Evolutionary conservation across 1,140 invertebrate genomes (phyloP).

Genomic region (Drosophila setifemur): DNA sequence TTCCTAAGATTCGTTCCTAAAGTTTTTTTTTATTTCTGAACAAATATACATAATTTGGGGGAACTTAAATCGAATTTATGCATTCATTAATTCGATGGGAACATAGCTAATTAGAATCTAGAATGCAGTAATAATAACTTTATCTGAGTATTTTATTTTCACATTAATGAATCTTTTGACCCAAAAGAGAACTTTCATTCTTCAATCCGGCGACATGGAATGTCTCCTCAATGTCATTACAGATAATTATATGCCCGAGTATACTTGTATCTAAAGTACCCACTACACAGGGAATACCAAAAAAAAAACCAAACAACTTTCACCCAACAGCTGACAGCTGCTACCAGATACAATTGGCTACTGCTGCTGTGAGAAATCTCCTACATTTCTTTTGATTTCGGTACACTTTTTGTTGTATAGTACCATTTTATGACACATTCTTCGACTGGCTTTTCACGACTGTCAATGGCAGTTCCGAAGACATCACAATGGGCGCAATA

Average conservation of each 20-base stretch:
- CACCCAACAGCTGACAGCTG: conserved; percentile 38
- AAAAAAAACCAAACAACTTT: conserved; percentile 41
- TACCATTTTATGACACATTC: conserved; percentile 57
- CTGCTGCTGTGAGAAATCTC: conserved; percentile 52
- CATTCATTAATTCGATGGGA: no score
- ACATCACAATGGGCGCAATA: conserved; percentile 16
- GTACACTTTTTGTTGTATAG: conserved; percentile 52
- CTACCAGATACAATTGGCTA: conserved; percentile 22
- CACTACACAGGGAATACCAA: conserved; percentile 9
- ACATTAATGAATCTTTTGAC: neutral
- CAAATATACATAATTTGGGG: no score
- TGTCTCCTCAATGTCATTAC: conserved; percentile 43
- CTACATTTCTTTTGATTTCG: conserved; percentile 45
- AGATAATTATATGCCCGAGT: conserved; percentile 28
- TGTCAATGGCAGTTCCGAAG: conserved; percentile 19
- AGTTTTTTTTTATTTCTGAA: no score
- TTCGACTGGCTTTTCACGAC: conserved; percentile 23
- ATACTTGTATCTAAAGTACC: conserved; percentile 30
- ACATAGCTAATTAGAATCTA: no score
- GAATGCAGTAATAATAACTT: no score
- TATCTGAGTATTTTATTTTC: neutral
- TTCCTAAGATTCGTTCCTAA: no score
- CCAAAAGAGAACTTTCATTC: conserved; percentile 38
- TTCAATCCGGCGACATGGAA: conserved; percentile 5
- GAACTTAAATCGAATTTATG: no score